Base-by-base conservation (phyloP, 1,140 invertebrate genomes). In the Drosophila equinoxialis region DNA sequence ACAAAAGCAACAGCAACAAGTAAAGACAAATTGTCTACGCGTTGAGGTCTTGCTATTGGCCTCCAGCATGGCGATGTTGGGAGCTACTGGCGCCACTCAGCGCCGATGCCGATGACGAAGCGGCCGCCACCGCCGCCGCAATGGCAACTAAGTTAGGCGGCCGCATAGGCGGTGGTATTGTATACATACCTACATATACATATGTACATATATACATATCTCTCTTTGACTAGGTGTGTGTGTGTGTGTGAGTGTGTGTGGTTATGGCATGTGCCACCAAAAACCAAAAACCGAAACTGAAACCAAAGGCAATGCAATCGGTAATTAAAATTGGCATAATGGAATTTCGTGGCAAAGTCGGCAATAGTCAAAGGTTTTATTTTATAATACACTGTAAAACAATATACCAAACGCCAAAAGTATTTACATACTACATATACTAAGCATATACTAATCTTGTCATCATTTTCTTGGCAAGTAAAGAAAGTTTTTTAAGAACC, bases 1-100 rank as follows among this genome's bases (percentile, higher is more conserved):
- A 55, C 65, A 55, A 55, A 54, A 73, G 33, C 74, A 62, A 20
- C 62, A 72, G 51, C 70, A 79, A 70, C 57, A 70, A 85, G 82
- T 77, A 62, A 86, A 86, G 83, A 86, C 84, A 89, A 87, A 87
- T 87, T 87, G 84, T 87, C 83, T 87, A 80, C 84, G 83, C 79
- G 83, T 80, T 87, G 83, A 83, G 80, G 84, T 87, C 83, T 87
- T 87, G 83, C 84, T 89, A 87, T 83, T 89, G 84, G 83, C 83
- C 84, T 89, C 83, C 83, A 82, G 83, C 84, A 73, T 87, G 79
- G 83, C 76, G 83, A 76, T 68, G 79, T 86, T 72, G 76, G 69
- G 68, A 64, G 79, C 71, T 79, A 77, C 66, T 77, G 75, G 84
- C 83, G 76, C 76, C 83, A 86, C 76, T 85, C 81, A 85, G 74